Evolutionary conservation across 2,113 vertebrate species (phyloP).

Genomic region (Empidonax alnorum): DNA sequence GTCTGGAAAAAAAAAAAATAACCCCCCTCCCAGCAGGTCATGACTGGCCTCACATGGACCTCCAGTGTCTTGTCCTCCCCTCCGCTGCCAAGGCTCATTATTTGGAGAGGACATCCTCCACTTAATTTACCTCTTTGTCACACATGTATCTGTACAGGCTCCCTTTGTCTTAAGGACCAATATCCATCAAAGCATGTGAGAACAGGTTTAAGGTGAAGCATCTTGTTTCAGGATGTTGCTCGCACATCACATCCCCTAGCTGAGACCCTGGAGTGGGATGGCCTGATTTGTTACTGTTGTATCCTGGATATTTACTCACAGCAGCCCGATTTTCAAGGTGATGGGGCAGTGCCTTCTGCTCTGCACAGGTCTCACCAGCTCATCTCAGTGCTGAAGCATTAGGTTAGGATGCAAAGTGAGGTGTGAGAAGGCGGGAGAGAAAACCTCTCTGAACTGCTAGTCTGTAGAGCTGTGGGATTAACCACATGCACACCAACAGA

Average conservation of each 20-base stretch:
- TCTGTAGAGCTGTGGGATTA: slow-evolving; percentile 9
- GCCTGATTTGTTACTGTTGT: background rate
- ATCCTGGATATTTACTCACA: background rate
- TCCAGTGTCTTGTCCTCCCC: background rate
- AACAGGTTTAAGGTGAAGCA: background rate
- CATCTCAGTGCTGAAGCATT: background rate
- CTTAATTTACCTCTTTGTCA: background rate
- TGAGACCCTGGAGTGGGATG: background rate
- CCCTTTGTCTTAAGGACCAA: background rate
- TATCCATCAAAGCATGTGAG: background rate
- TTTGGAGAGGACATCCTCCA: background rate
- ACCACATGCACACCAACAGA: background rate
- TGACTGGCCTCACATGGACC: fast-evolving
- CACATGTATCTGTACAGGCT: background rate
- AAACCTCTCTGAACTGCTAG: background rate
- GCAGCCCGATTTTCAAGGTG: background rate
- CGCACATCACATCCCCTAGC: background rate
- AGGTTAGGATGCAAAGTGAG: background rate
- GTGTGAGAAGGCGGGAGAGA: background rate
- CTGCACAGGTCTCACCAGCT: background rate
- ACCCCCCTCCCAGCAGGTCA: background rate
- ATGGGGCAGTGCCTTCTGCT: background rate
- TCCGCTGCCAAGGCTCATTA: background rate
- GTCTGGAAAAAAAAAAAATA: background rate
- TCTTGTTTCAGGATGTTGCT: background rate